Conservation (phyloP, 35 echinoderm and acorn worm genomes). For the Patiria miniata region DNA sequence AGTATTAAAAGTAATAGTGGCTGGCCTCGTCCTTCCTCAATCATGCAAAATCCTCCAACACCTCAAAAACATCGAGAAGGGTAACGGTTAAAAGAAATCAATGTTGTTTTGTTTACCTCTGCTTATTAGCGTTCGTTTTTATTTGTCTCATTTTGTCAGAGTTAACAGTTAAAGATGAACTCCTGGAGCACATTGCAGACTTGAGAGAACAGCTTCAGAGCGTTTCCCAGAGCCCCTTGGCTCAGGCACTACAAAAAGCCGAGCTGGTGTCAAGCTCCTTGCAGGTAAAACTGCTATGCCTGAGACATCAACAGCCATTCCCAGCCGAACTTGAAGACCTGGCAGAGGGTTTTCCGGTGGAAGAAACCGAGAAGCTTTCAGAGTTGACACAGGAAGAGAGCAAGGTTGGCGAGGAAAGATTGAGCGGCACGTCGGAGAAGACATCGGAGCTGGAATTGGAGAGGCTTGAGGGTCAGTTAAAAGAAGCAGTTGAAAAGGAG, state of each 20-base stretch:
- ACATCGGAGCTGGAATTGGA: slow-evolving; percentile 9
- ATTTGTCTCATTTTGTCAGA: background rate
- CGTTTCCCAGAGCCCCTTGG: background rate
- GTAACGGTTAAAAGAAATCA: background rate
- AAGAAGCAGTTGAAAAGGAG: slow-evolving; percentile 32
- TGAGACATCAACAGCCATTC: background rate
- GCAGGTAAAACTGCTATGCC: background rate
- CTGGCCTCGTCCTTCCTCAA: too few species aligned
- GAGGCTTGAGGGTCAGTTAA: slow-evolving; percentile 7
- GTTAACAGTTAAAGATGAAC: background rate
- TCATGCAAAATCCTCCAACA: too few species aligned
- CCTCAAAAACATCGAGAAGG: too few species aligned
- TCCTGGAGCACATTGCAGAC: background rate
- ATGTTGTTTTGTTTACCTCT: background rate
- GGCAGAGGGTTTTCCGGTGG: background rate
- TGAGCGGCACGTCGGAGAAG: too few species aligned
- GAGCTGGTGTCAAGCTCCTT: background rate
- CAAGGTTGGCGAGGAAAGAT: too few species aligned
- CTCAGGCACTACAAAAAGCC: background rate
- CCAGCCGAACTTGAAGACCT: background rate
- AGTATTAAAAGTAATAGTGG: too few species aligned
- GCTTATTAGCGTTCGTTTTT: background rate
- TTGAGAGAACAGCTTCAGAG: background rate
- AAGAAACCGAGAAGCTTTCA: too few species aligned
- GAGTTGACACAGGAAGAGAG: too few species aligned